Conservation (phyloP, 2,113 vertebrate species). For the Pseudonaja textilis region DNA sequence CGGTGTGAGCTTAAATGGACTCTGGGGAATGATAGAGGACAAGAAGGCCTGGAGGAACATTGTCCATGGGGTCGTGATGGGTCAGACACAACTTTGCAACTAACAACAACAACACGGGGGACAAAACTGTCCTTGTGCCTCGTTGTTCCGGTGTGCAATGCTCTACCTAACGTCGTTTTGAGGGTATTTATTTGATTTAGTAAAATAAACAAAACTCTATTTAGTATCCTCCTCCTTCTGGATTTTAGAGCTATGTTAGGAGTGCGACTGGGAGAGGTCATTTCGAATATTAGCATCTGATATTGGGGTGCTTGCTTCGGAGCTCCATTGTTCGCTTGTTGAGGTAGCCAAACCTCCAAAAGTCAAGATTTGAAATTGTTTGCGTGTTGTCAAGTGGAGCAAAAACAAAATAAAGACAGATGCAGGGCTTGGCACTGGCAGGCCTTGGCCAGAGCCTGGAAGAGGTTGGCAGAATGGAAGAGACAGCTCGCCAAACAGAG, state of each 20-base stretch:
- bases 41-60: too few relatives aligned
- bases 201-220: background rate
- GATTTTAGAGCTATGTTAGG: background rate
- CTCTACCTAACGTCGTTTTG: too few relatives aligned
- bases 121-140: too few relatives aligned
- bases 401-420: conserved; percentile 4
- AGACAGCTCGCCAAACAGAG: background rate
- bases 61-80: too few relatives aligned
- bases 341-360: background rate
- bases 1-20: too few relatives aligned
- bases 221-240: background rate
- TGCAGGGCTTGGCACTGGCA: background rate
- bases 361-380: background rate
- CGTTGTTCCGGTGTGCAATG: too few relatives aligned
- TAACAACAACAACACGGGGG: too few relatives aligned
- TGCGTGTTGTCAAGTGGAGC: background rate
- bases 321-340: background rate
- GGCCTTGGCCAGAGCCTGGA: background rate
- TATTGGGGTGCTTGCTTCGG: background rate
- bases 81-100: too few relatives aligned
- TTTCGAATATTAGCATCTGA: background rate
- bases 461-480: conserved; percentile 13
- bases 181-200: too few relatives aligned
- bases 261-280: background rate
- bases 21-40: too few relatives aligned